phyloP scores from a whole-genome alignment of 2,113 vertebrate genomes.

The Protomyctophum bolini region DNA sequence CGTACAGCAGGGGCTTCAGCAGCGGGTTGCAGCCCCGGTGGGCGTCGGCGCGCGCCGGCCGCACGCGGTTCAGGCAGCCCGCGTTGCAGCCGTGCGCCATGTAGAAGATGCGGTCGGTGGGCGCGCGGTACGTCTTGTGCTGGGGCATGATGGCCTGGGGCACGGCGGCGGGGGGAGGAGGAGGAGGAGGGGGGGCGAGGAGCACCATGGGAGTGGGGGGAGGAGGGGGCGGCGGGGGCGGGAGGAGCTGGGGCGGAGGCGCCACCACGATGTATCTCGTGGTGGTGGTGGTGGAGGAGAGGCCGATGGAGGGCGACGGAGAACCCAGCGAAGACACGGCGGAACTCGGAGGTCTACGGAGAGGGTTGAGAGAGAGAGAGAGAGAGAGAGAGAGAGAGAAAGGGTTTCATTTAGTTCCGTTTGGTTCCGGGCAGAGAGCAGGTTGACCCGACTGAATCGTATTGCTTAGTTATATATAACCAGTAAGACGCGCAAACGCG shows the following conservation, averaged over 20 bases:
- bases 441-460: no score
- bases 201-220: neutral
- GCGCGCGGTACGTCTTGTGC: conserved; percentile 89
- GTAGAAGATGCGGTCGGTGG: conserved; percentile 93
- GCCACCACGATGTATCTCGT: conserved; percentile 22
- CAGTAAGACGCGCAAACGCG: no score
- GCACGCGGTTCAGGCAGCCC: conserved; percentile 85
- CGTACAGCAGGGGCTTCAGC: conserved; percentile 90
- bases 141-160: conserved; percentile 78
- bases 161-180: neutral
- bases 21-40: conserved; percentile 92
- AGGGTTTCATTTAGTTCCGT: neutral
- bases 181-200: neutral
- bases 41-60: conserved; percentile 75
- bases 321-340: conserved; percentile 3
- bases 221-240: conserved; percentile 7
- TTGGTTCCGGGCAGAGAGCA: neutral
- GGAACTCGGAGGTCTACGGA: conserved; percentile 6
- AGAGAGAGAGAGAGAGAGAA: neutral
- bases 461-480: no score
- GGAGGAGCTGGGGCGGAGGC: conserved; percentile 19
- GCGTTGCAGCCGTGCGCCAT: conserved; percentile 86
- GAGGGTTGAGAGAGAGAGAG: neutral
- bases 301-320: conserved; percentile 38
- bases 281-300: neutral